Evolutionary conservation across 2,113 vertebrate species (phyloP), one percentile per base, ranked within the genome.

Genomic region (Otolemur garnettii): DNA sequence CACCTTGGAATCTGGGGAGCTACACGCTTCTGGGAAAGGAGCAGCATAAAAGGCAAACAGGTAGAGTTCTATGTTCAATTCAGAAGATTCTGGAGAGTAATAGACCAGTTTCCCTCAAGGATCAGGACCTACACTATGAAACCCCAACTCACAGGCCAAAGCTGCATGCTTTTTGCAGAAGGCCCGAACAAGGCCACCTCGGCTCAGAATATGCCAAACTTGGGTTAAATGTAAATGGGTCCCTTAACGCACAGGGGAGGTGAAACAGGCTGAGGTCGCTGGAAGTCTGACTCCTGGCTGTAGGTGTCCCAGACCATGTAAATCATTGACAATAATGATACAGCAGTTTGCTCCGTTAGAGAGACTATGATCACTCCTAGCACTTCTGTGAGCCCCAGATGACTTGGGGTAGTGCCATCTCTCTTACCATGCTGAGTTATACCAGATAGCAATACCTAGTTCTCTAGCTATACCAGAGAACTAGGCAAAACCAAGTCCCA

Each of bases 201-300:
- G 6, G 86, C 80, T 84, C 64, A 77, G 87, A 71, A 30, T 0
- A 33, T 14, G 35, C n/a, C 64, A 86, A 68, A 71, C 22, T 69
- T 66, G 74, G 93, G 15, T 75, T 59, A 80, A 83, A 92, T 18
- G 53, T 83, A 74, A 95, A 64, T 33, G 0, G 74, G 93, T 90
- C 42, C 60, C 68, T 77, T 24, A 53, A 50, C 28, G 85, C 62
- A 50, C 64, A 77, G 75, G 22, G 6, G 85, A 53, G 42, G 14
- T 3, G 26, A n/a, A 12, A 62, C 2, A 0, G n/a, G 50, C 30
- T 19, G 4, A 26, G 33, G 45, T 4, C 72, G 74, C 78, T 35
- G 69, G 38, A 90, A 30, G 17, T 12, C 90, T 78, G 57, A 24
- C 38, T 64, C 80, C 66, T 66, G 77, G 59, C 72, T 12, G 12